phyloP scores from a whole-genome alignment of 2,113 vertebrate species.

The Poecilia latipinna region DNA sequence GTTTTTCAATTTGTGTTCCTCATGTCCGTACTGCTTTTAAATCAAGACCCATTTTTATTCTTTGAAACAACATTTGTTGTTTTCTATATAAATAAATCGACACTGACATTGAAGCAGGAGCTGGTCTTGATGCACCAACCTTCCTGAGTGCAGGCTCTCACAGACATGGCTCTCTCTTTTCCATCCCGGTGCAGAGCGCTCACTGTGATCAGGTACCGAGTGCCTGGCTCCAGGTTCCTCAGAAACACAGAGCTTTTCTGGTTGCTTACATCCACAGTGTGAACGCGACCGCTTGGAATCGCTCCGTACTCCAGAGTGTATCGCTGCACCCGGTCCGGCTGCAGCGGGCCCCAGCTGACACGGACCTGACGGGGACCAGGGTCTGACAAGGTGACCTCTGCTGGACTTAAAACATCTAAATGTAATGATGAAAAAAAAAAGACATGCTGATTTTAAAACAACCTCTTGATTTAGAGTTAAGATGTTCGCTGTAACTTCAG shows the following conservation, averaged over 20 bases:
- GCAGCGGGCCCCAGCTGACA: constrained; percentile 86
- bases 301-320: constrained; percentile 85
- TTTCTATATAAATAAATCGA: no score
- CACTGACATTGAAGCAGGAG: neutral
- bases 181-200: constrained; percentile 82
- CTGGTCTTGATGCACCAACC: constrained; percentile 62
- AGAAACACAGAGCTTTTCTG: constrained; percentile 79
- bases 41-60: no score
- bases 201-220: constrained; percentile 89
- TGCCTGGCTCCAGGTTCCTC: constrained; percentile 80
- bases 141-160: constrained; percentile 86
- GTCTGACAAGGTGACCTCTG: constrained; percentile 82
- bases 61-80: no score
- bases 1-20: no score
- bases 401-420: constrained; percentile 76
- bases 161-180: constrained; percentile 84
- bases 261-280: constrained; percentile 68
- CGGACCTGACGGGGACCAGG: constrained; percentile 79
- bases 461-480: neutral
- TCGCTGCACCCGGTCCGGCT: constrained; percentile 53
- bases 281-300: constrained; percentile 72
- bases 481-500: neutral
- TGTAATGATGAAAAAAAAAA: neutral
- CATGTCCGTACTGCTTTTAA: no score
- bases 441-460: neutral